Evolutionary conservation across 1,140 invertebrate genomes (phyloP), one percentile per base, ranked within the genome.

Genomic region (Anadara kagoshimensis): DNA sequence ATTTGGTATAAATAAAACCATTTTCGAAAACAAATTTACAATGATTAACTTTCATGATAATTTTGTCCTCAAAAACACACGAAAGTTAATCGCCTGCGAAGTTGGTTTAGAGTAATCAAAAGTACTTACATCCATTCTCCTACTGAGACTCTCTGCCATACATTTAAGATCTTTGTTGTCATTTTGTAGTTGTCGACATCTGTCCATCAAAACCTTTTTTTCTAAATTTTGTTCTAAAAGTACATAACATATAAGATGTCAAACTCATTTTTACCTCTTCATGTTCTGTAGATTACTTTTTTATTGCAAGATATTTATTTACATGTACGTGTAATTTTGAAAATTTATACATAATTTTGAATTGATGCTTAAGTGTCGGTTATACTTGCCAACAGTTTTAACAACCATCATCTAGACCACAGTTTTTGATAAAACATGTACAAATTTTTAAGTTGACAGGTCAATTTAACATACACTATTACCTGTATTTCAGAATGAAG

Each of bases 151-250:
- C 26, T 87, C 80, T 8, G 83, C 83, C 36, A 66, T 80, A 65
- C 69, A 81, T 49, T 83, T 83, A 36, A 88, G 75, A 57, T 85
- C 79, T 41, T 70, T 57, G 66, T 86, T 84, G 29, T 85, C 80
- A 26, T 75, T 64, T 51, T 80, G 71, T 36, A 87, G 71, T 20
- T 79, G 73, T 11, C 76, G 73, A 71, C 79, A 86, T 53, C 83
- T 61, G 11, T 87, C 86, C 20, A 69, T 43, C 29, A 88, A 67
- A 51, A 87, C 58, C 18, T 78, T 59, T 66, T 75, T 73, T 61
- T 88, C 87, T 45, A 81, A 64, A 56, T 76, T 82, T 79, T 85
- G 82, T 65, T 85, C 87, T 88, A 78, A 18, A 77, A 78, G 45
- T 54, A 75, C 18, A 73, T 63, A 54, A 65, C 59, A 67, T 36